Base-by-base conservation (phyloP, 2,113 vertebrate species). In the Eleginops maclovinus region DNA sequence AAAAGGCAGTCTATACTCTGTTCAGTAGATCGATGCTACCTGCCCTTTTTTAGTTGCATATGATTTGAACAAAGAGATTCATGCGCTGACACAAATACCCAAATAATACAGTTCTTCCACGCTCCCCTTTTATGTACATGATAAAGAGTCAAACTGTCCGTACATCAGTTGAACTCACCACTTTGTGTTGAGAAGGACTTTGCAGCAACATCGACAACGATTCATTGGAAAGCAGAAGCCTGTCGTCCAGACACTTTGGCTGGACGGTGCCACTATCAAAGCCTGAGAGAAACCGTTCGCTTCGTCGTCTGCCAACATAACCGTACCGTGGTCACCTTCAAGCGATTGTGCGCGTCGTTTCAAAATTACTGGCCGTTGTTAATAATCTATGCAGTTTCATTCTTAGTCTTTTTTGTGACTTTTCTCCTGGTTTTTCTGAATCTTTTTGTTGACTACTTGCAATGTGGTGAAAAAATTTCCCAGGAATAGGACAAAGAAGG, bases 401-500 rank as follows among this genome's bases (percentile, higher is more conserved):
- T 59, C 63, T 93, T 82, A 95, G 65, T 94, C 92, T 72, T 91
- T 93, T 90, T 96, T 97, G 59, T 89, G 81, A 64, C 91, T 75
- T 58, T 92, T 96, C 79, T 85, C 91, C 86, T 94, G 94, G 90
- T 97, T 98, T 86, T 97, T 96, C 93, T 97, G 97, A 64, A 99
- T 64, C 73, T 99, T 99, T 70, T 98, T 88, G 81, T 96, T 97
- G 74, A 99, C 97, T 5, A 99, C 98, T 91, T 97, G 98, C 61
- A 99, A 84, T 0, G 98, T 99, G 26, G 97, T 99, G 85, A 99
- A 96, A 77, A 98, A 98, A 58, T 99, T 99, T 60, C 98, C 98
- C 0, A 99, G 94, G 92, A 99, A 99, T n/a, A 99, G 95, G 75
- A 99, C 71, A 11, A 99, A 96, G 91, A 99, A 99, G 0, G 97